A percentile compares a stretch with the other conserved stretches of the same genome.
Conservation (phyloP, 2,113 vertebrate genomes). For the Psophia crepitans region DNA sequence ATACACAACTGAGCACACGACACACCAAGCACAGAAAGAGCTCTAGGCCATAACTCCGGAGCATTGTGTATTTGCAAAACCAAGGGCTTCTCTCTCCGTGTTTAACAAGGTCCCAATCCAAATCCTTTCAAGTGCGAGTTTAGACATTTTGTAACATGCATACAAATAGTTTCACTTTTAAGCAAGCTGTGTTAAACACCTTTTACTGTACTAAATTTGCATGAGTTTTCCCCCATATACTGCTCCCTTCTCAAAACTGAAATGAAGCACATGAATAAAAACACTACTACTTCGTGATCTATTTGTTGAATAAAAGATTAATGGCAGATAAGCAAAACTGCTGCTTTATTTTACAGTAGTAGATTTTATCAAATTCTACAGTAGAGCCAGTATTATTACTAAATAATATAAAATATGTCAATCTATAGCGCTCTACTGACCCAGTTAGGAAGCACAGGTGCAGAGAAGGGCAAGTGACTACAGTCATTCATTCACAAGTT, state of each 20-base stretch:
- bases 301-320: background rate
- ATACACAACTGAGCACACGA: slow-evolving; percentile 68
- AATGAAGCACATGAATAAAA: background rate
- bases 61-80: slow-evolving; percentile 19
- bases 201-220: background rate
- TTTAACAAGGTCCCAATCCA: background rate
- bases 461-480: background rate
- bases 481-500: background rate
- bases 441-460: background rate
- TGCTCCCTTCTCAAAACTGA: background rate
- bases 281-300: background rate
- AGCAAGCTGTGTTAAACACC: background rate
- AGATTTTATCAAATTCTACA: background rate
- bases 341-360: background rate
- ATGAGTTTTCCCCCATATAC: background rate
- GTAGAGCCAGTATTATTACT: background rate
- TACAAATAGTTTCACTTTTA: background rate
- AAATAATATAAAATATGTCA: background rate
- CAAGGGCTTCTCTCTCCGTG: background rate
- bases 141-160: rapidly evolving
- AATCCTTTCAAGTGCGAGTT: background rate
- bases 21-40: background rate
- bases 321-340: background rate
- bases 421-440: background rate
- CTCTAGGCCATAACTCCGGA: slow-evolving; percentile 18